Evolutionary conservation across 2,888 invertebrate species (phyloP), one percentile per base, ranked within the genome.

Genomic region (Margaritifera margaritifera): DNA sequence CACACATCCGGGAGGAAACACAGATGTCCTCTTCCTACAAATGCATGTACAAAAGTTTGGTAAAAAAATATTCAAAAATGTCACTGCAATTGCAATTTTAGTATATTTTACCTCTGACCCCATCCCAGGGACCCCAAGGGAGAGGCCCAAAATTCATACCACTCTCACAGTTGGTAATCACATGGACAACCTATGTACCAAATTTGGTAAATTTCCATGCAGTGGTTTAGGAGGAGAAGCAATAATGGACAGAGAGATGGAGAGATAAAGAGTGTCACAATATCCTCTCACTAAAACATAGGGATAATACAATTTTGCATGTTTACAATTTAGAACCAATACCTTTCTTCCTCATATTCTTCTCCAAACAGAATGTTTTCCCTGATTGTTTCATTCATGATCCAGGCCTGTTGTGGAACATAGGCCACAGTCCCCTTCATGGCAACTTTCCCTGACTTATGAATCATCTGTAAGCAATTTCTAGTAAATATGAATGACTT

Each of bases 351-450:
- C 85, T 96, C 93, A 66, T 93, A 92, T 0, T 92, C 85, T 76
- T 94, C 93, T 19, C 96, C 97, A 90, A 98, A 99, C 25, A 96
- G 86, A 75, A 99, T 95, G 89, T 99, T 99, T 82, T 98, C 95
- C 84, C 94, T 93, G 24, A 98, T 90, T 0, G 97, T 96, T 4
- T 95, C 94, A 90, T 98, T 98, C 90, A 97, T 97, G 69, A 98
- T 98, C 98, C 98, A 99, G 1, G 98, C 96, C 72, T 88, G 87
- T 81, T 92, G 92, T 1, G 92, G 84, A 1, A 92, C 92, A 77
- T 91, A 92, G 0, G 92, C 91, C 5, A 91, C 74, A 8, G 82
- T 80, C n/a, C 93, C 87, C 91, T 92, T 74, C 0, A 84, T 74
- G 42, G 80, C 81, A 2, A 87, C 71, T 56, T 78, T 78, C 5